Base-by-base conservation (phyloP, 2,113 vertebrate genomes). In the Pelvicachromis taeniatus region DNA sequence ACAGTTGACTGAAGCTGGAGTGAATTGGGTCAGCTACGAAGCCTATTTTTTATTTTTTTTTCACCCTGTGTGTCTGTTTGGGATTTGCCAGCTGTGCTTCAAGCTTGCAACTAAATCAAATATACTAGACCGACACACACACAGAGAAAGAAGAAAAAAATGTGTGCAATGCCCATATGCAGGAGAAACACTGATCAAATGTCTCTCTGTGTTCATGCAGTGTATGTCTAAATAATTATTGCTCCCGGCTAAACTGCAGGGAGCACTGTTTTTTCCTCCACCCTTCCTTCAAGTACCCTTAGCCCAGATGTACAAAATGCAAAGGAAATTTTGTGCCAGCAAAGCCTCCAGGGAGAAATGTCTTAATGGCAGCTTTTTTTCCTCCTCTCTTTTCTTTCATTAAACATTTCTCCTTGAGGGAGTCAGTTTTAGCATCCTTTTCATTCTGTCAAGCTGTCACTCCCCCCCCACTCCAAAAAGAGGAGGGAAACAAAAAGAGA, bases 371-470 rank as follows among this genome's bases (percentile, higher is more conserved):
- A 70, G 35, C 40, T 29, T 70, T 70, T 70, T 26, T 0, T 0
- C 38, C 21, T 13, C 8, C 12, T 73, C 65, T 48, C 73, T 53
- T 78, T 85, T 86, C 70, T 86, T 91, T 88, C 58, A 77, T 84
- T 87, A 63, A 81, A 35, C 17, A n/a, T 56, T 81, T 63, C 35
- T 63, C 65, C 90, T 84, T 29, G 50, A 89, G 84, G 55, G 87
- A 86, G 59, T 68, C 82, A 50, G 55, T 88, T 88, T 82, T 56
- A 78, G 65, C 80, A 77, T 87, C 86, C 48, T 63, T 83, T 94
- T 92, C 83, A 87, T 85, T 89, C 88, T 91, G 89, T 89, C 87
- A 87, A 86, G 65, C 87, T 90, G 92, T 81, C 90, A 91, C 82
- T 73, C 80, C 29, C 61, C 61, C 61, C 33, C 61, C 61, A 8